phyloP scores from a whole-genome alignment of 2,113 vertebrate species.

The Eonycteris spelaea region DNA sequence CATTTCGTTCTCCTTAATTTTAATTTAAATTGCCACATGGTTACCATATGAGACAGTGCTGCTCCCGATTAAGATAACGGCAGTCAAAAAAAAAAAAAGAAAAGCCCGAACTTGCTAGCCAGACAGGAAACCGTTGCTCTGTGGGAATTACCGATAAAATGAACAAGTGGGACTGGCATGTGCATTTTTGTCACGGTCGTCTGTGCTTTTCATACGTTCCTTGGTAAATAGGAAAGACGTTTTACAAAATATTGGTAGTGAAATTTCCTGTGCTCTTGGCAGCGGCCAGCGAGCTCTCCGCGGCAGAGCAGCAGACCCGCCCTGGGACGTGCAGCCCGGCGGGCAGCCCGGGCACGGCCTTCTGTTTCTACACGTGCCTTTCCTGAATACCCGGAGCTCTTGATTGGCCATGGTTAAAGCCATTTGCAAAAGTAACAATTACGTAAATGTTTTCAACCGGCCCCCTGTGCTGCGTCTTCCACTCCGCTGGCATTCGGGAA shows the following conservation, averaged over 20 bases:
- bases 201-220: background rate
- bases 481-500: background rate
- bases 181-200: background rate
- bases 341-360: no score
- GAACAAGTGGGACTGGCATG: background rate
- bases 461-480: background rate
- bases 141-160: background rate
- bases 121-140: background rate
- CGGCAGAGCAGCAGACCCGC: background rate
- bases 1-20: slow-evolving; percentile 54
- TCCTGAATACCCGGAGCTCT: background rate
- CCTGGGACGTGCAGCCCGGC: background rate
- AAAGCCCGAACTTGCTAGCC: background rate
- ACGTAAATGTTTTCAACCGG: background rate
- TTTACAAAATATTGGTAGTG: background rate
- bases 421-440: background rate
- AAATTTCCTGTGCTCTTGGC: background rate
- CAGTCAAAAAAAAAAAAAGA: background rate
- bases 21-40: slow-evolving; percentile 14
- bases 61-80: background rate
- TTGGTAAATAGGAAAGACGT: background rate
- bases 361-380: background rate
- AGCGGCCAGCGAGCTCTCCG: background rate
- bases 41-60: background rate
- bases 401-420: background rate